phyloP scores from a whole-genome alignment of 2,113 vertebrate genomes.

The Corvus cornix region DNA sequence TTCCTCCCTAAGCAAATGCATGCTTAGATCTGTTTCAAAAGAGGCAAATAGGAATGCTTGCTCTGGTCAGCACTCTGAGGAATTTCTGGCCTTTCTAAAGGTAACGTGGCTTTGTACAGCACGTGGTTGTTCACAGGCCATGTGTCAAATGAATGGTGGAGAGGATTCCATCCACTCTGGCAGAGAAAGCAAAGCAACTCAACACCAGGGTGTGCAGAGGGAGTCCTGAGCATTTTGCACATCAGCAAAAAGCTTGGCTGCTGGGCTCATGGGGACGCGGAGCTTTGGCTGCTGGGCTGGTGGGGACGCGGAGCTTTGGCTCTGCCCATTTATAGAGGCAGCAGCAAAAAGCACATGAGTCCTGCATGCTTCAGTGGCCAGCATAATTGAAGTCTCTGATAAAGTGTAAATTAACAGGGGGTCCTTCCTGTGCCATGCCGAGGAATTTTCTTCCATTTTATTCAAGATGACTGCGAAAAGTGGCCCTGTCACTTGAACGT shows the following conservation, averaged over 20 bases:
- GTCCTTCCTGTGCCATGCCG: neutral
- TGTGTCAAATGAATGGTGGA: neutral
- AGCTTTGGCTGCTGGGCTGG: neutral
- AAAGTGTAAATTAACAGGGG: neutral
- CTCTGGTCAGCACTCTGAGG: neutral
- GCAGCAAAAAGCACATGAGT: neutral
- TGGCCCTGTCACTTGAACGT: neutral
- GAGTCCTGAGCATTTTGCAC: neutral
- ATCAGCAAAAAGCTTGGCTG: neutral
- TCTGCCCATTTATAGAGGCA: neutral
- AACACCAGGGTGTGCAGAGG: neutral
- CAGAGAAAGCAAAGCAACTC: neutral
- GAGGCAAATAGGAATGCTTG: neutral
- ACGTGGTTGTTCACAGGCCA: rapidly evolving
- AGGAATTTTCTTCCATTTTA: neutral
- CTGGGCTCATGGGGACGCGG: neutral
- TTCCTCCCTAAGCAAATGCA: neutral
- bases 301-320: neutral
- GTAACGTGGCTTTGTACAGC: rapidly evolving
- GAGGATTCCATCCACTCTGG: neutral
- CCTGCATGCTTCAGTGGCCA: neutral
- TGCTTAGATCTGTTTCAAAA: neutral
- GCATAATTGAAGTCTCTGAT: neutral
- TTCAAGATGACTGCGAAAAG: neutral
- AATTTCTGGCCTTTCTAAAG: neutral